A percentile compares a stretch with the other conserved stretches of the same genome.
Evolutionary conservation across 92 coral and sea anemone species (phyloP).

Genomic region (Palythoa heliodiscus): DNA sequence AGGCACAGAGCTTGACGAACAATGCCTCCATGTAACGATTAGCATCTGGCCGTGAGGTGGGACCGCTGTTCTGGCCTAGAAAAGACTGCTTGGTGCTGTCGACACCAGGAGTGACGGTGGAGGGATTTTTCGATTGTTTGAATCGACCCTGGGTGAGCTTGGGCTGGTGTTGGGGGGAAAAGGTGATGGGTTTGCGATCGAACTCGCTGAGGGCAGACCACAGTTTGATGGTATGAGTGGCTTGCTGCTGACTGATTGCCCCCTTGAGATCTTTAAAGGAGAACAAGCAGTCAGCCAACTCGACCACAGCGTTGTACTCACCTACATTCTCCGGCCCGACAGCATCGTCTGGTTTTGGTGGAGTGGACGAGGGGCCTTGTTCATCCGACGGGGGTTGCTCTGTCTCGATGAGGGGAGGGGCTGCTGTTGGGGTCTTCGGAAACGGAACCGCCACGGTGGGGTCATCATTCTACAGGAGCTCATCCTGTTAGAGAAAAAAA

Average conservation of each 20-base stretch:
- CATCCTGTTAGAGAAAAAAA: neutral
- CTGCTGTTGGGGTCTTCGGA: no score
- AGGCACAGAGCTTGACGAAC: constrained; percentile 46
- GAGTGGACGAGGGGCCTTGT: no score
- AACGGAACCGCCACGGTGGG: no score
- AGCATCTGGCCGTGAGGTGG: constrained; percentile 74
- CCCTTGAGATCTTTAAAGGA: constrained; percentile 30
- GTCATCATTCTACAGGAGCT: neutral
- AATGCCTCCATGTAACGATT: constrained; percentile 71
- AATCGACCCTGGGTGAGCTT: constrained; percentile 55
- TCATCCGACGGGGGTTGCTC: no score
- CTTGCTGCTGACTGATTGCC: constrained; percentile 50
- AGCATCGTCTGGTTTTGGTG: no score
- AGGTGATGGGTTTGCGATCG: constrained; percentile 56
- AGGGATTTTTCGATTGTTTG: constrained; percentile 44
- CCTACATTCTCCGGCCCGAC: no score
- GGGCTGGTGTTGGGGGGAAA: constrained; percentile 37
- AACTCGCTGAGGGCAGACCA: constrained; percentile 49
- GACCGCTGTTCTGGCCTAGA: constrained; percentile 57
- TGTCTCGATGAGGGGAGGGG: no score
- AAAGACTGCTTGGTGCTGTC: constrained; percentile 63
- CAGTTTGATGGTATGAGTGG: constrained; percentile 34
- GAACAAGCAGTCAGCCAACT: constrained; percentile 11
- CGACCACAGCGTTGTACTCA: no score
- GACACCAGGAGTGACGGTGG: constrained; percentile 46